A percentile compares a stretch with the other conserved stretches of the same genome.
Evolutionary conservation across 2,888 invertebrate species (phyloP).

Genomic region (Drosophila kanekoi): DNA sequence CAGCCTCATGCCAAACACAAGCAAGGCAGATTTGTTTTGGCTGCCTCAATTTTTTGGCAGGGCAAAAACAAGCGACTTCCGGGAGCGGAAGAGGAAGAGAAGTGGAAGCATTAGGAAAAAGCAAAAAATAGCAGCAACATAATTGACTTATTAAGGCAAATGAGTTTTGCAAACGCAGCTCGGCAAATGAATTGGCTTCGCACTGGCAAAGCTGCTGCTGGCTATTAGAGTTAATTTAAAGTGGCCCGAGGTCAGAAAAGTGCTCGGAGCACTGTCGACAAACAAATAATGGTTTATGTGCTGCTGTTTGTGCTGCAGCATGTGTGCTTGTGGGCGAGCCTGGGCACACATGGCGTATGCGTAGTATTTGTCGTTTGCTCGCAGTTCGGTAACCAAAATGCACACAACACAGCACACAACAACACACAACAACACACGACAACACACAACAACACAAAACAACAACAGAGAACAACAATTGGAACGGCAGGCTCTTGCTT

Average conservation of each 20-base stretch:
- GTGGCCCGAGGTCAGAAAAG: conserved; percentile 42
- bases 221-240: conserved; percentile 71
- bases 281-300: conserved; percentile 75
- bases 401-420: conserved; percentile 45
- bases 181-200: conserved; percentile 63
- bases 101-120: conserved; percentile 4
- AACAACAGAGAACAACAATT: conserved; percentile 25
- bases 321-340: conserved; percentile 13
- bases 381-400: conserved; percentile 67
- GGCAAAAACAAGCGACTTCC: neutral
- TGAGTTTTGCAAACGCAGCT: conserved; percentile 57
- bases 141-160: conserved; percentile 75
- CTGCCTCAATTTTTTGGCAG: conserved; percentile 2
- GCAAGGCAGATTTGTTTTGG: neutral
- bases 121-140: conserved; percentile 33
- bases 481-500: conserved; percentile 2
- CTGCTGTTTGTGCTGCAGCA: conserved; percentile 9
- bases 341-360: conserved; percentile 69
- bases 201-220: conserved; percentile 33
- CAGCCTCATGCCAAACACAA: neutral
- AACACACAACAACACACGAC: conserved; percentile 22
- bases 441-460: conserved; percentile 23
- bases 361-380: conserved; percentile 65
- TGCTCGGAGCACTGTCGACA: conserved; percentile 49
- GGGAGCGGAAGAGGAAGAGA: neutral